Evolutionary conservation across 1,140 invertebrate genomes (phyloP).

Genomic region (Drosophila kikkawai): DNA sequence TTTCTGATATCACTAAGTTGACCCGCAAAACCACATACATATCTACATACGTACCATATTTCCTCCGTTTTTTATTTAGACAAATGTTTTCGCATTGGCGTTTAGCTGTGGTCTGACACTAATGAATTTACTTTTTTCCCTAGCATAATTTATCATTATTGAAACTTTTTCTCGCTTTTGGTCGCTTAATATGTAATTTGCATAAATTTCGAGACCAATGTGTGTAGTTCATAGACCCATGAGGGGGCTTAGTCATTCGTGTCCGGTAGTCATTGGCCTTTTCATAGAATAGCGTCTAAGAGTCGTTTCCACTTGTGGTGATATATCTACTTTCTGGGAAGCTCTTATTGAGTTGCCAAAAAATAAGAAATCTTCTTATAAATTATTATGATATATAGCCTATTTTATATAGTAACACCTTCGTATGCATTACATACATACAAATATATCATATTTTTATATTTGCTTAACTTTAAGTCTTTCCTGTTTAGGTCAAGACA

Average conservation of each 20-base stretch:
- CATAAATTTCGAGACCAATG: constrained; percentile 27
- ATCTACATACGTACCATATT: neutral
- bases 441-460: neutral
- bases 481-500: neutral
- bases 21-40: constrained; percentile 1
- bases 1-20: constrained; percentile 7
- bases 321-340: constrained; percentile 35
- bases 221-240: constrained; percentile 9
- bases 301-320: constrained; percentile 9
- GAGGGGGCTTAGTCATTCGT: constrained; percentile 24
- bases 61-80: constrained; percentile 48
- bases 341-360: constrained; percentile 12
- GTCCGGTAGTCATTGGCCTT: constrained; percentile 19
- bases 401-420: neutral
- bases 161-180: constrained; percentile 8
- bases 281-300: constrained; percentile 34
- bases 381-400: neutral
- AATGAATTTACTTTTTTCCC: constrained; percentile 55
- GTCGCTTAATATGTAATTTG: constrained; percentile 20
- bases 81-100: constrained; percentile 50
- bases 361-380: neutral
- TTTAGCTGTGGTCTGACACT: constrained; percentile 44
- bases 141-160: constrained; percentile 44
- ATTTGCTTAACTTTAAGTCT: neutral
- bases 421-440: neutral